Evolutionary conservation across 2,113 vertebrate species (phyloP).

Genomic region (Toxotes chatareus): DNA sequence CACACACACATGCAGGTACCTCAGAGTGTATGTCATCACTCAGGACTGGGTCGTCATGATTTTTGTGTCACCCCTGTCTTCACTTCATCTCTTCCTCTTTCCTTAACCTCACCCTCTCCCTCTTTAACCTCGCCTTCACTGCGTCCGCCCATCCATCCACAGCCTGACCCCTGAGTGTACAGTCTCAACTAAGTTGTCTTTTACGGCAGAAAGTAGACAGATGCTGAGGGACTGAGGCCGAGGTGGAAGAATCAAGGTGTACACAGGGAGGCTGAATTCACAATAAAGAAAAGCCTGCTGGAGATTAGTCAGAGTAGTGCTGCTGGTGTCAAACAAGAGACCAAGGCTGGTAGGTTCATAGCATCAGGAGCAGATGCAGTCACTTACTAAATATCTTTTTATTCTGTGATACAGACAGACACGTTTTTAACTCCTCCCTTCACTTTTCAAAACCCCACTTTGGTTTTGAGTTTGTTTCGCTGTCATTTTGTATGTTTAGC

Average conservation of each 20-base stretch:
- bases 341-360: background rate
- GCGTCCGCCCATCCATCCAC: slow-evolving; percentile 21
- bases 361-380: background rate
- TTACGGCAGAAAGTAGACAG: background rate
- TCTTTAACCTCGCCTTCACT: slow-evolving; percentile 5
- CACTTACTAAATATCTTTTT: background rate
- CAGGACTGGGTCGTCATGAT: background rate
- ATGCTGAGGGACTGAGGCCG: background rate
- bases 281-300: background rate
- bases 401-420: background rate
- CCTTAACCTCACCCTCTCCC: slow-evolving; percentile 21
- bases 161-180: background rate
- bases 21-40: background rate
- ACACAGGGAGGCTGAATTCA: background rate
- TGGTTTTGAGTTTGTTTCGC: background rate
- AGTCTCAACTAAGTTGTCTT: background rate
- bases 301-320: background rate
- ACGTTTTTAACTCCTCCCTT: background rate
- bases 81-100: slow-evolving; percentile 32
- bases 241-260: background rate
- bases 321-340: background rate
- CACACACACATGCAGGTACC: background rate
- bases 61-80: background rate
- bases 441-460: background rate
- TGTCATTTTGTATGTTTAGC: background rate